These are phyloP conservation scores for Falcunculus frontatus DNA, from an alignment of 2,113 vertebrate species.

Conservation along the genomic window DNA sequence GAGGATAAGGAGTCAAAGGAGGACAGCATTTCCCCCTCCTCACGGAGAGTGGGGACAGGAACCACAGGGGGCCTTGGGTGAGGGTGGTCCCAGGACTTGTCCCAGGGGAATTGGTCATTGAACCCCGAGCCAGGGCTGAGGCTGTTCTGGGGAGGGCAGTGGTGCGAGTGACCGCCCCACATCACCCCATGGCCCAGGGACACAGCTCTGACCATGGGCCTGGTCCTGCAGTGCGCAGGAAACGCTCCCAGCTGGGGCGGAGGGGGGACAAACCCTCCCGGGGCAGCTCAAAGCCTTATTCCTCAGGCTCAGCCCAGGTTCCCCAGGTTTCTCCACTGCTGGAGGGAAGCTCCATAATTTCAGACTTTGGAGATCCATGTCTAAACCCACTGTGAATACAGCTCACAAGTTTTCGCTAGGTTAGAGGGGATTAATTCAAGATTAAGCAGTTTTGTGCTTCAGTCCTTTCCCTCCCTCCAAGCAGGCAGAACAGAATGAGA, in stretches of 20 bases:
- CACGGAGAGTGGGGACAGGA: neutral
- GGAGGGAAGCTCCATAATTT: accelerated
- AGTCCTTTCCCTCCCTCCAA: neutral
- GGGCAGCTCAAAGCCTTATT: neutral
- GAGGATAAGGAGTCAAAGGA: neutral
- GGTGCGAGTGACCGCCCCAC: neutral
- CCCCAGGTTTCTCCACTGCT: neutral
- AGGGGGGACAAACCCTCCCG: neutral
- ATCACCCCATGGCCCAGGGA: neutral
- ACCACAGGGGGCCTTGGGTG: no score
- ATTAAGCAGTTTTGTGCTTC: accelerated
- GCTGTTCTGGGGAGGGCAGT: neutral
- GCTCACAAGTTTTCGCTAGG: accelerated
- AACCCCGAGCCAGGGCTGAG: neutral
- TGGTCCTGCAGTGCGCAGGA: neutral
- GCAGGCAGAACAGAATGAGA: neutral
- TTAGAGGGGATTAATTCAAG: neutral
- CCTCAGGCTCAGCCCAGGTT: neutral
- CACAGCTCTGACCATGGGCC: neutral
- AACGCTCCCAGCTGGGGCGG: neutral
- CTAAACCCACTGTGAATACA: neutral
- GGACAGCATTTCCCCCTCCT: neutral
- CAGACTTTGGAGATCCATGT: neutral
- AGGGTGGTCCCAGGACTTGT: neutral
- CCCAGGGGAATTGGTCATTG: neutral